Evolutionary conservation across 2,888 invertebrate genomes (phyloP), one percentile per base, ranked within the genome.

Genomic region (Tetrapedia diversipes): DNA sequence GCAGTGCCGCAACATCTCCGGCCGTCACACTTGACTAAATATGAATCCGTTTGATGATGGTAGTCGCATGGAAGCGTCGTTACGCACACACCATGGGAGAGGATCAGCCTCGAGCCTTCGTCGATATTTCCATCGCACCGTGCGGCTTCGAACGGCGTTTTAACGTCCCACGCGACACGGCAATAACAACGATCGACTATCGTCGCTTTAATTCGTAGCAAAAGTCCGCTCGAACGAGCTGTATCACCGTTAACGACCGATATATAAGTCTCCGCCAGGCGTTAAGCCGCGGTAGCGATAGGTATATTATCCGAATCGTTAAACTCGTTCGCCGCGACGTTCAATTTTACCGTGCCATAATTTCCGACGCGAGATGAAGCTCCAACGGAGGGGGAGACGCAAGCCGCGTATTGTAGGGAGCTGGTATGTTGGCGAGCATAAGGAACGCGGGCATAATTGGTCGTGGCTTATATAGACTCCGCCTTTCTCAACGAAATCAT

Each of bases 311-410:
- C 47, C 29, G 61, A 57, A 67, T 73, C 67, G 22, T 77, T 64
- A 59, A 74, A 63, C 53, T 22, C 47, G 27, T 45, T 54, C 49
- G 16, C 34, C 24, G 19, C 14, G 22, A 19, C 41, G 75, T 73
- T 53, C 63, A 59, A 39, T 61, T 69, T 64, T 16, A n/a, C 39
- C 10, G 39, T 37, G 49, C 10, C 43, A 51, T 66, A 67, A 77
- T 68, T 61, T 64, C 22, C 34, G 11, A 4, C 41, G 34, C 63
- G 60, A 66, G 73, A 76, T 57, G 76, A 66, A 67, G 73, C 51
- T 74, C 43, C 34, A 59, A 29, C 14, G 34, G n/a, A n/a, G n/a
- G 10, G 4, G 34, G 6, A 49, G 24, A 3, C 19, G 60, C n/a
- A n/a, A n/a, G n/a, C 8, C 24, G 39, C 32, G 27, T 39, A 27